These are phyloP conservation scores for Ctenosaura bakeri DNA, from an alignment of 2,797 vertebrate genomes.

Conservation along the genomic window DNA sequence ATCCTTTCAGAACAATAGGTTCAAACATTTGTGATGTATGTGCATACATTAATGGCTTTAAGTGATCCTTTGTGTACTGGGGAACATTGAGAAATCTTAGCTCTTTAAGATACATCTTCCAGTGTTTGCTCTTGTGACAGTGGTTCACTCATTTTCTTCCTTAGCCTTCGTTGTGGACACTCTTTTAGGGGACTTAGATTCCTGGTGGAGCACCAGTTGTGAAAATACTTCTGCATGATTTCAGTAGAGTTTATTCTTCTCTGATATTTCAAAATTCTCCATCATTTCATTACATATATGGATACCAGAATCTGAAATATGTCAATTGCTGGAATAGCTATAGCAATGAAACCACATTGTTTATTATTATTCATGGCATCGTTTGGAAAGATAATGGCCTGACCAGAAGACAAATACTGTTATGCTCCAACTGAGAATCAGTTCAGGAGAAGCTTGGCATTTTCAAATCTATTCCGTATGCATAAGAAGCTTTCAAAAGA, in stretches of 20 bases:
- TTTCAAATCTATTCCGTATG: constrained; percentile 55
- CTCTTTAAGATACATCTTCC: neutral
- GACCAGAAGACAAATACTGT: constrained; percentile 42
- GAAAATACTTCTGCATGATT: neutral
- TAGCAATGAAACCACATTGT: neutral
- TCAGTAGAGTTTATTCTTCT: neutral
- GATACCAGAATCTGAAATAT: constrained; percentile 5
- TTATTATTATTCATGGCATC: constrained; percentile 5
- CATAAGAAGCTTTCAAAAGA: constrained; percentile 69
- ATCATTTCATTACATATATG: neutral
- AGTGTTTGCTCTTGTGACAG: neutral
- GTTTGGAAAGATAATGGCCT: neutral
- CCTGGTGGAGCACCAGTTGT: neutral
- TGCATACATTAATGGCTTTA: neutral
- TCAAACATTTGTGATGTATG: neutral
- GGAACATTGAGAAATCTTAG: neutral
- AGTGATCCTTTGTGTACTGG: neutral
- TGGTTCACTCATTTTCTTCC: neutral
- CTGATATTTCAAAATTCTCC: neutral
- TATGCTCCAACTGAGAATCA: constrained; percentile 51
- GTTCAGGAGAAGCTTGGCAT: constrained; percentile 47
- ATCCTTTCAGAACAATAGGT: neutral
- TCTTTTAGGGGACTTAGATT: neutral
- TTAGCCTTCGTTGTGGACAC: neutral
- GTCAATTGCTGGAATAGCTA: neutral